Base-by-base conservation (phyloP, 2,888 invertebrate genomes). In the Branchellion lobata region DNA sequence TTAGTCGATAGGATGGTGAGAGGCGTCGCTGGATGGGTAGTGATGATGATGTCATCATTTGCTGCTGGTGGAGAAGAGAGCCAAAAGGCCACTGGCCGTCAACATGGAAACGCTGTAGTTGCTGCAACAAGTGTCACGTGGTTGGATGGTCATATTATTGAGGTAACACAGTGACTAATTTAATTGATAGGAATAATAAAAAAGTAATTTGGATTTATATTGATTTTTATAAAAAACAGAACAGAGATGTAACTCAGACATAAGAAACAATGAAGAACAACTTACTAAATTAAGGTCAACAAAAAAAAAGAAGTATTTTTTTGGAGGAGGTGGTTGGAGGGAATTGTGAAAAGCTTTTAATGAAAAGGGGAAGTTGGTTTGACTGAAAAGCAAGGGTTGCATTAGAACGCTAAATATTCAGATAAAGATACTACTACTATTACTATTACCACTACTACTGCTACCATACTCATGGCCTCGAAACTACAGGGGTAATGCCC, bases 101-200 rank as follows among this genome's bases (percentile, higher is more conserved):
- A 94, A 92, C 83, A 98, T 93, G 0, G 97, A 96, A 80, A 96
- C 89, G 78, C 95, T 91, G 88, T 98, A 98, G 89, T 99, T 99
- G 79, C 86, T 87, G 83, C 0, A 21, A 65, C 47, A 3, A 29
- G 5, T 14, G 27, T 11, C 34, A 24, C 80, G 5, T 75, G 27
- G 29, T 81, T 65, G 68, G 33, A 75, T 27, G 11, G 29, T 47
- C 11, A 47, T 47, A 47, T 18, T 47, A 47, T 14, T 47, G 8
- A 47, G 8, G 8, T 18, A 47, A n/a, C n/a, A n/a, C 8, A 14
- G 47, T 14, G 47, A 47, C 8, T 47, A 47, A 47, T 47, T 47
- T 14, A 14, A 8, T 14, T 47, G 47, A 14, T 47, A 14, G 47
- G 18, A 47, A 47, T 14, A 14, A 14, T 47, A 8, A 47, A 14